These are phyloP conservation scores for Drosophila nigricruria DNA, from an alignment of 2,888 invertebrate species.

Conservation along the genomic window DNA sequence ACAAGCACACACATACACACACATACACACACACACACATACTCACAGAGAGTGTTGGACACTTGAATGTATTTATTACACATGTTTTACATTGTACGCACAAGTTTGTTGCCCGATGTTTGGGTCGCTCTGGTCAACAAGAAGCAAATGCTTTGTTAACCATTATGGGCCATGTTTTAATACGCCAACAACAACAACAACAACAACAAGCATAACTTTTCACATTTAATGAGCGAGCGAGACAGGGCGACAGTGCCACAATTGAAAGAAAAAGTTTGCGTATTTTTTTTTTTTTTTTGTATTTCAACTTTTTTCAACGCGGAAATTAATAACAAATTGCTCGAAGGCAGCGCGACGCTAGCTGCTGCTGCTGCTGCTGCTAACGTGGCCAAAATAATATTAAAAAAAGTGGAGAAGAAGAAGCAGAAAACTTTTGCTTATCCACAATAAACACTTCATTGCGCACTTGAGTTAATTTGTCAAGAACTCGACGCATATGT, in stretches of 20 bases:
- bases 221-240: slow-evolving; percentile 65
- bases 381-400: slow-evolving; percentile 23
- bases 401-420: background rate
- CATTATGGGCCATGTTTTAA: slow-evolving; percentile 78
- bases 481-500: slow-evolving; percentile 70
- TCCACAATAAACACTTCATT: slow-evolving; percentile 81
- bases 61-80: slow-evolving; percentile 77
- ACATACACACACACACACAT: slow-evolving; percentile 2
- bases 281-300: slow-evolving; percentile 39
- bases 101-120: slow-evolving; percentile 65
- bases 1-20: slow-evolving; percentile 11
- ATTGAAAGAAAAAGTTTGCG: slow-evolving; percentile 50
- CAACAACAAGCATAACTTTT: slow-evolving; percentile 65
- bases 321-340: slow-evolving; percentile 82
- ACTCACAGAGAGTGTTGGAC: slow-evolving; percentile 11
- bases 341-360: slow-evolving; percentile 66
- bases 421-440: slow-evolving; percentile 58
- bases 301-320: slow-evolving; percentile 62
- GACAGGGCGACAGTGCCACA: slow-evolving; percentile 4
- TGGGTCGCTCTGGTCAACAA: slow-evolving; percentile 73
- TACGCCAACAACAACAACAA: slow-evolving; percentile 63
- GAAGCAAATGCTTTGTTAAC: slow-evolving; percentile 76
- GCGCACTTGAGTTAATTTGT: slow-evolving; percentile 80
- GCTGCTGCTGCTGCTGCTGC: background rate
- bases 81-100: slow-evolving; percentile 79